These are phyloP conservation scores for Opisthocomus hoazin DNA, from an alignment of 2,113 vertebrate species.

Conservation along the genomic window DNA sequence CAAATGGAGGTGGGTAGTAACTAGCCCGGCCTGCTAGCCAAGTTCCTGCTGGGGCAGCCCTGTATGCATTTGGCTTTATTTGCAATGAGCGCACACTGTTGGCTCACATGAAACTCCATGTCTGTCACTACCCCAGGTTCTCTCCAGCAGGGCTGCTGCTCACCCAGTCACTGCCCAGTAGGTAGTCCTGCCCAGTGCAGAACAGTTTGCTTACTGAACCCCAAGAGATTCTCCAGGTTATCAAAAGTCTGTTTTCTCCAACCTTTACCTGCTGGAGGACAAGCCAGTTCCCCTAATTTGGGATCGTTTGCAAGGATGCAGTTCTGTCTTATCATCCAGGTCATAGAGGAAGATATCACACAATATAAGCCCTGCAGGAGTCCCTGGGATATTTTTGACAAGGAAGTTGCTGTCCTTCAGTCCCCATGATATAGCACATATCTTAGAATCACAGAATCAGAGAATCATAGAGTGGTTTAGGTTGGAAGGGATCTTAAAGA, in stretches of 20 bases:
- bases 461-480: too few species aligned
- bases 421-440: neutral
- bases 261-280: neutral
- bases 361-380: neutral
- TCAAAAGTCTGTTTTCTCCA: neutral
- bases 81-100: neutral
- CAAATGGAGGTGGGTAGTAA: neutral
- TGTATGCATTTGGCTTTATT: neutral
- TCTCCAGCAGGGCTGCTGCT: neutral
- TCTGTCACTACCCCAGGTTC: neutral
- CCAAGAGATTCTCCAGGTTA: neutral
- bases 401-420: neutral
- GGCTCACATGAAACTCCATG: neutral
- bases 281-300: neutral
- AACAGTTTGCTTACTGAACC: neutral
- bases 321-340: neutral
- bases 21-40: neutral
- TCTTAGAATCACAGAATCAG: too few species aligned
- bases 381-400: neutral
- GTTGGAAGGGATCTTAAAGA: too few species aligned
- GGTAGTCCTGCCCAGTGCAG: neutral
- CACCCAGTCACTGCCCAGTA: neutral
- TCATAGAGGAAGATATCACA: neutral
- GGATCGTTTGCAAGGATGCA: neutral
- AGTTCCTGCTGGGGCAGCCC: neutral